These are phyloP conservation scores for Stegodyphus dumicola DNA, from an alignment of 1,140 invertebrate species.

Conservation along the genomic window DNA sequence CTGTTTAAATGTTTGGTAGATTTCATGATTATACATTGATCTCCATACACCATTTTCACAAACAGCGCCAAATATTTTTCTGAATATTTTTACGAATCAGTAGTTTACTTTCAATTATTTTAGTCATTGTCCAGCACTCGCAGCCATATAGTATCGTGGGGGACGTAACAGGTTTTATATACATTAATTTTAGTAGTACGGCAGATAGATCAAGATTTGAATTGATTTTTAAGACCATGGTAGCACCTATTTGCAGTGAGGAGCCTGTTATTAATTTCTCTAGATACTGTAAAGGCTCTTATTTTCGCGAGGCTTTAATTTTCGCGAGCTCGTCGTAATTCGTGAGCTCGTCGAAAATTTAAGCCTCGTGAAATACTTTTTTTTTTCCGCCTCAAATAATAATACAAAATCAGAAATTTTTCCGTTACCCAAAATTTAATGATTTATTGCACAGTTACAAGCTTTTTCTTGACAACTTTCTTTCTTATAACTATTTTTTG, in stretches of 20 bases:
- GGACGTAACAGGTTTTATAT: not conserved
- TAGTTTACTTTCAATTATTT: constrained; percentile 3
- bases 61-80: not conserved
- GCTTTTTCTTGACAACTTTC: too few species aligned
- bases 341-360: too few species aligned
- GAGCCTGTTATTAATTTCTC: not conserved
- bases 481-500: too few species aligned
- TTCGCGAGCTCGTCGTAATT: too few species aligned
- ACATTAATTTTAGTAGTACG: not conserved
- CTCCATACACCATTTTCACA: not conserved
- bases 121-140: not conserved
- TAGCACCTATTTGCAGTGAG: not conserved
- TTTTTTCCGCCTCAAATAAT: too few species aligned
- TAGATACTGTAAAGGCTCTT: too few species aligned
- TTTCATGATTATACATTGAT: constrained; percentile 4
- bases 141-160: not conserved
- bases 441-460: too few species aligned
- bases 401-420: too few species aligned
- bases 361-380: too few species aligned
- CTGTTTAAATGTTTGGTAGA: not conserved
- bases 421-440: too few species aligned
- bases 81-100: not conserved
- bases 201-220: constrained; percentile 4
- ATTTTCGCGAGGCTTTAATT: too few species aligned
- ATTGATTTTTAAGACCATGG: constrained; percentile 4